Base-by-base conservation (phyloP, 2,888 invertebrate species). In the Dexiosoma caninum region DNA sequence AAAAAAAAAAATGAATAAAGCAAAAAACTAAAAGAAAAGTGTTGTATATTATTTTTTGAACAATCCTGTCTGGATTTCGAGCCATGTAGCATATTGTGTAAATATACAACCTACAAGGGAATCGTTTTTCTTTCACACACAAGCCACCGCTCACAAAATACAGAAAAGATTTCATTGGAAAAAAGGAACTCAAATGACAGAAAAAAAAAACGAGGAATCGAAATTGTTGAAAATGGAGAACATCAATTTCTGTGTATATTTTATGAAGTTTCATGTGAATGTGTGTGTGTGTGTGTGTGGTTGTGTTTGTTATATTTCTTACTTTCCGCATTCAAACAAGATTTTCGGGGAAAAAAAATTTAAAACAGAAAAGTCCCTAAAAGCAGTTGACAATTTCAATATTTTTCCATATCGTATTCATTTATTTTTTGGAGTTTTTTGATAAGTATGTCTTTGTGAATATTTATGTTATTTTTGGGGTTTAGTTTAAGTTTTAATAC, bases 81-180 rank as follows among this genome's bases (percentile, higher is more conserved):
- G 46, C 53, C 74, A 55, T 76, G 62, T 40, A 62, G 21, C 76
- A 69, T 76, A 76, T 77, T 70, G 69, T 77, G 62, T 77, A 77
- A 70, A 77, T 70, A 77, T 62, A 70, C 70, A 77, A 77, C 77
- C 77, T 70, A 77, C 77, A 21, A 55, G 70, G 77, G 62, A 77
- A 77, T 77, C 77, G 30, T 70, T 77, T 69, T 69, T 51, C 42
- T 55, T 37, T 14, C n/a, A 27, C 12, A n/a, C 12, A 32, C 40
- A 42, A 9, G 40, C 27, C 37, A 9, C 19, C 19, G 23, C 57
- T 55, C 60, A 10, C 16, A 2, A 60, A 42, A 76, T 30, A 70
- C 23, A 40, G 35, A 49, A 69, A 77, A 77, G 55, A 70, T 55
- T 70, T 55, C 12, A 59, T 59, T 27, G 3, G 40, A 32, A 59